Percentiles rank a stretch among this genome's conserved stretches.
phyloP scores from a whole-genome alignment of 2,888 invertebrate genomes.

The Meandrusa payeni region DNA sequence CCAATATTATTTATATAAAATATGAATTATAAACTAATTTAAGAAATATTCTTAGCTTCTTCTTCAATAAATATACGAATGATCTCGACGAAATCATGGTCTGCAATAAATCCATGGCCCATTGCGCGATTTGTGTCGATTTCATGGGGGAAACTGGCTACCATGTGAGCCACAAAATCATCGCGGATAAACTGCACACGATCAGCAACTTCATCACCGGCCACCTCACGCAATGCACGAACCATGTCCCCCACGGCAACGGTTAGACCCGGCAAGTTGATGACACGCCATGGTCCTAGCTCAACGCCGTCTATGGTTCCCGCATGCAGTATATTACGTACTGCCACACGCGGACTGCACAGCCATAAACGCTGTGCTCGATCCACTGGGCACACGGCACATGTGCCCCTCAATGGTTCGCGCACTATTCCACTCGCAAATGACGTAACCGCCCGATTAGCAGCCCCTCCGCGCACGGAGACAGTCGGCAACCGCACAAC shows the following conservation, averaged over 20 bases:
- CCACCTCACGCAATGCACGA: conserved; percentile 45
- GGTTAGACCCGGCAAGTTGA: conserved; percentile 58
- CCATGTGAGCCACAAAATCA: conserved; percentile 46
- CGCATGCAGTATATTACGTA: conserved; percentile 52
- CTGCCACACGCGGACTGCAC: conserved; percentile 51
- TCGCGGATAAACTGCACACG: conserved; percentile 47
- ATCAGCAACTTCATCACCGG: conserved; percentile 46
- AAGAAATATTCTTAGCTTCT: conserved; percentile 21
- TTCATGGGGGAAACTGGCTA: conserved; percentile 51
- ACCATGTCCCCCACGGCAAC: conserved; percentile 53
- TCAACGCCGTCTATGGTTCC: conserved; percentile 39
- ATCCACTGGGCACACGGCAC: conserved; percentile 49
- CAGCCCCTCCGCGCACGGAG: conserved; percentile 56
- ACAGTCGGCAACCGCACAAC: conserved; percentile 62
- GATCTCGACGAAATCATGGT: conserved; percentile 49
- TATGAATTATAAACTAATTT: not conserved
- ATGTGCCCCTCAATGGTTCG: conserved; percentile 53
- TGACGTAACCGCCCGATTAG: conserved; percentile 67
- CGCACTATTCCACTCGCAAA: conserved; percentile 66
- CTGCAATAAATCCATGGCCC: conserved; percentile 53
- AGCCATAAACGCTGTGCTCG: conserved; percentile 52
- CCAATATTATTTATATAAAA: too few relatives aligned
- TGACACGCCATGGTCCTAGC: conserved; percentile 47
- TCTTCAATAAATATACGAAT: conserved; percentile 48
- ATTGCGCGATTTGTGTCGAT: conserved; percentile 53